A percentile compares a stretch with the other conserved stretches of the same genome.
phyloP scores from a whole-genome alignment of 2,888 invertebrate species.

The Lepidocyrtinus sp. region DNA sequence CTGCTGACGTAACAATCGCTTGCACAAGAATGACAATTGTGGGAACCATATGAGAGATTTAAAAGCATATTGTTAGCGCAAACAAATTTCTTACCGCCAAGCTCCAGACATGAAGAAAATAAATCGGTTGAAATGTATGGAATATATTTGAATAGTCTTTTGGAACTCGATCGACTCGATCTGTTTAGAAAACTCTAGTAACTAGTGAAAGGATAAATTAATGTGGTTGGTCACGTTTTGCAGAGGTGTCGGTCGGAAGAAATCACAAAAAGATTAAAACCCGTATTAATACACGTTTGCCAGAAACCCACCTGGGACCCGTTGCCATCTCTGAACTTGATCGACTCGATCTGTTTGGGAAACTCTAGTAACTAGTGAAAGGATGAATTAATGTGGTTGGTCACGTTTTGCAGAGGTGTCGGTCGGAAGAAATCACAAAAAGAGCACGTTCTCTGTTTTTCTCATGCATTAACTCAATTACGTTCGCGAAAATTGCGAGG shows the following conservation, averaged over 20 bases:
- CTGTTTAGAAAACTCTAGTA: slow-evolving; percentile 14
- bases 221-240: slow-evolving; percentile 50
- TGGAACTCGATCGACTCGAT: background rate
- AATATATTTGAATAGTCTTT: too few relatives aligned
- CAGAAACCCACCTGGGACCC: too few relatives aligned
- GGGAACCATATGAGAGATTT: slow-evolving; percentile 12
- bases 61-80: slow-evolving; percentile 20
- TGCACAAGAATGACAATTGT: too few relatives aligned
- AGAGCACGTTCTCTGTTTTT: background rate
- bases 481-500: slow-evolving; percentile 46
- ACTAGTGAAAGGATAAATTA: slow-evolving; percentile 33
- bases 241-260: background rate
- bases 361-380: slow-evolving; percentile 23
- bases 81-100: slow-evolving; percentile 2
- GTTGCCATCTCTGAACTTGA: slow-evolving; percentile 23
- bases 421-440: background rate
- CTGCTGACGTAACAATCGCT: too few relatives aligned
- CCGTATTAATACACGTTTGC: too few relatives aligned
- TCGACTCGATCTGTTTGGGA: background rate
- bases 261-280: background rate
- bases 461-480: background rate
- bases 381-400: slow-evolving; percentile 47
- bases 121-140: too few relatives aligned
- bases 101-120: too few relatives aligned
- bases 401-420: slow-evolving; percentile 32